Evolutionary conservation across 2,888 invertebrate species (phyloP).

Genomic region (Tridacna gigas): DNA sequence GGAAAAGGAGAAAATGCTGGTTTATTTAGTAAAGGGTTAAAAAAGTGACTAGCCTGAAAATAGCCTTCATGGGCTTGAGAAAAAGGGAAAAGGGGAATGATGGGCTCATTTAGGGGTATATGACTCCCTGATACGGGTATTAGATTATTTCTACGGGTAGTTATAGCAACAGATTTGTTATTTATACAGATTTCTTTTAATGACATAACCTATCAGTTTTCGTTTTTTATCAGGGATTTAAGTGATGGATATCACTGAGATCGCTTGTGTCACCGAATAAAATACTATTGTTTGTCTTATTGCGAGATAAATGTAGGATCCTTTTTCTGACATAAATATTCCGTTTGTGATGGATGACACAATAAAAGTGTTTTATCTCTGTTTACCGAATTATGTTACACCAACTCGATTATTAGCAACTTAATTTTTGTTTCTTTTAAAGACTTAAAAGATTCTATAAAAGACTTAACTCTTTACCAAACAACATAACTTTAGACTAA

Average conservation of each 20-base stretch:
- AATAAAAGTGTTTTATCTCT: too few relatives aligned
- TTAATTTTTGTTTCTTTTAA: too few relatives aligned
- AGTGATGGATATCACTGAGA: not conserved
- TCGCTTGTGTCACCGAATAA: slow-evolving; percentile 4
- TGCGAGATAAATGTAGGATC: not conserved
- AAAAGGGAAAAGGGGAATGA: too few relatives aligned
- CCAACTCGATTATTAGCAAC: too few relatives aligned
- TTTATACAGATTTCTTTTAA: not conserved
- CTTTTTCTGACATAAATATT: not conserved
- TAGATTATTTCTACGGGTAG: not conserved
- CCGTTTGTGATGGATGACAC: not conserved
- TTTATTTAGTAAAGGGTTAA: too few relatives aligned
- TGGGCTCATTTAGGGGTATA: not conserved
- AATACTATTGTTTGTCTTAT: not conserved
- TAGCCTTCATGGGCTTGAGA: too few relatives aligned
- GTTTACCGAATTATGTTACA: too few relatives aligned
- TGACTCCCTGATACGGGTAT: not conserved
- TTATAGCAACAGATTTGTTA: slow-evolving; percentile 6
- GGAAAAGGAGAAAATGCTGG: too few relatives aligned
- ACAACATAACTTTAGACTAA: too few relatives aligned
- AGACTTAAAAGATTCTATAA: too few relatives aligned
- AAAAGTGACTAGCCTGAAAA: too few relatives aligned
- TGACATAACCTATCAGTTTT: slow-evolving; percentile 10
- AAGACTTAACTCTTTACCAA: too few relatives aligned
- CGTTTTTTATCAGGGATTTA: not conserved